Conservation (phyloP, 2,888 invertebrate genomes). For the Serripes groenlandicus region DNA sequence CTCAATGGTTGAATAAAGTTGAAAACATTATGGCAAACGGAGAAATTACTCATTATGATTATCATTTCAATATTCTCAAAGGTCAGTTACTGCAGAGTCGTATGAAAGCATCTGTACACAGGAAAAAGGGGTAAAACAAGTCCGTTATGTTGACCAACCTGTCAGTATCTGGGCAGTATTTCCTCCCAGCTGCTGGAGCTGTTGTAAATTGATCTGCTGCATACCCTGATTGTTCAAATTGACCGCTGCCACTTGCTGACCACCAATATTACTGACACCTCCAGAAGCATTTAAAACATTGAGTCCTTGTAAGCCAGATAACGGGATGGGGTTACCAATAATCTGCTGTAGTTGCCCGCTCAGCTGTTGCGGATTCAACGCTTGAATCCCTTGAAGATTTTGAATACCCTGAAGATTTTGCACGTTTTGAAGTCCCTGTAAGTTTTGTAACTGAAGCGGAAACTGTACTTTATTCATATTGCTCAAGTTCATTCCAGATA, state of each 20-base stretch:
- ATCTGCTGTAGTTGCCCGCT: constrained; percentile 74
- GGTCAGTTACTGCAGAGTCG: too few species aligned
- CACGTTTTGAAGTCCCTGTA: constrained; percentile 78
- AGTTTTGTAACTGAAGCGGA: constrained; percentile 79
- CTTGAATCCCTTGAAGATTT: constrained; percentile 74
- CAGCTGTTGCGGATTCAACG: constrained; percentile 75
- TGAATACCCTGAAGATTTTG: constrained; percentile 75
- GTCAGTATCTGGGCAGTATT: constrained; percentile 58
- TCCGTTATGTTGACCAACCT: constrained; percentile 32
- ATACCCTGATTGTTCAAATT: constrained; percentile 54
- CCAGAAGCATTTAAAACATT: constrained; percentile 51
- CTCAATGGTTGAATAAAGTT: too few species aligned
- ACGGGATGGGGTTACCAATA: constrained; percentile 51
- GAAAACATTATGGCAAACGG: neutral
- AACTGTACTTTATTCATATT: constrained; percentile 73
- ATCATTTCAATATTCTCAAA: too few species aligned
- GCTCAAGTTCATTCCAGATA: constrained; percentile 75
- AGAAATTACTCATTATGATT: neutral
- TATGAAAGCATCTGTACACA: too few species aligned
- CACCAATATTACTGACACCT: constrained; percentile 34
- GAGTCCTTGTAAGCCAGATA: constrained; percentile 54
- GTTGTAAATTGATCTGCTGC: constrained; percentile 50
- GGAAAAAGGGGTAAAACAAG: too few species aligned
- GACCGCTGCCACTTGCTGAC: constrained; percentile 49
- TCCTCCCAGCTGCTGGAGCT: neutral